Percentiles rank a stretch among this genome's conserved stretches.
Conservation (phyloP, 2,113 vertebrate genomes). For the Semnopithecus entellus region DNA sequence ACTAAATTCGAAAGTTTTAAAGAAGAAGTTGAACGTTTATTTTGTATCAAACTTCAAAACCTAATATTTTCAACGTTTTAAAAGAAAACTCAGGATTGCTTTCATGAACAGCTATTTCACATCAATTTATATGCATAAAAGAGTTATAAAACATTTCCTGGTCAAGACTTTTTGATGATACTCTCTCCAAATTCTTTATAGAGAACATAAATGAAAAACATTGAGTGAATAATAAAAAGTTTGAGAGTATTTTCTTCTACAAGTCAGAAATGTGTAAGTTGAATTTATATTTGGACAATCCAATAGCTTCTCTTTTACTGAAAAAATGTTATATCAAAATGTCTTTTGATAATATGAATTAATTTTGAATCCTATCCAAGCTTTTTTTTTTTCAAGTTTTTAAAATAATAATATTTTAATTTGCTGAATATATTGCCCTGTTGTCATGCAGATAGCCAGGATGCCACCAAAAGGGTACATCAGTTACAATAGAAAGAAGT, state of each 20-base stretch:
- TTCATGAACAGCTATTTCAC: neutral
- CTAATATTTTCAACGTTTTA: neutral
- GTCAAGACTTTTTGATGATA: neutral
- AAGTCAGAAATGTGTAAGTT: neutral
- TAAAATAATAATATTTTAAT: neutral
- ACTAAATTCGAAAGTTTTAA: neutral
- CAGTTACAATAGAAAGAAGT: neutral
- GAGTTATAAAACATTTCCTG: neutral
- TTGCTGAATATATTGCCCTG: neutral
- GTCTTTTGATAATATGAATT: neutral
- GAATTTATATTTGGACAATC: neutral
- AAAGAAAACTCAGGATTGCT: neutral
- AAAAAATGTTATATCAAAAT: neutral
- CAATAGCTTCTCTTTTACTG: neutral
- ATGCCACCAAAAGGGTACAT: neutral
- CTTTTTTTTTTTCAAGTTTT: neutral
- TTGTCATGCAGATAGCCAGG: neutral
- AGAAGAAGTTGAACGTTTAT: neutral
- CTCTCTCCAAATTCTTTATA: conserved; percentile 6
- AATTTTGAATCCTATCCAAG: neutral
- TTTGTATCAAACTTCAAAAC: conserved; percentile 8
- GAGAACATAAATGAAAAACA: neutral
- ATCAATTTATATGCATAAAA: neutral
- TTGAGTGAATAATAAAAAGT: neutral
- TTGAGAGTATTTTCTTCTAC: neutral